A percentile compares a stretch with the other conserved stretches of the same genome.
Conservation (phyloP, 1,140 invertebrate species). For the Periplaneta americana region DNA sequence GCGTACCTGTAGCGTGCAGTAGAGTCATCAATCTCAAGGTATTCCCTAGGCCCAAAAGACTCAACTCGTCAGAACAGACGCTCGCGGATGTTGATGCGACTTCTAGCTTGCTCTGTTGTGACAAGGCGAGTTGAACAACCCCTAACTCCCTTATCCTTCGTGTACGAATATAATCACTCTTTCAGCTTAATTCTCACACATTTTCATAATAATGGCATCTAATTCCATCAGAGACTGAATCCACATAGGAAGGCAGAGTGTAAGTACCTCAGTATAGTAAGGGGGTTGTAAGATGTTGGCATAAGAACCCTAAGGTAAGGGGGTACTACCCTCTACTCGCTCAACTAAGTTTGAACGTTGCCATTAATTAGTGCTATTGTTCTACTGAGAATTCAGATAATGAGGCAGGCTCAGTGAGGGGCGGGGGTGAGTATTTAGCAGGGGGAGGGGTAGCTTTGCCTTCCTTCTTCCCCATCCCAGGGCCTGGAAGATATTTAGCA, state of each 20-base stretch:
- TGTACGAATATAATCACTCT: background rate
- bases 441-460: background rate
- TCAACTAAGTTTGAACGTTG: slow-evolving; percentile 5
- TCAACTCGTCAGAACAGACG: background rate
- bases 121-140: background rate
- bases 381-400: slow-evolving; percentile 11
- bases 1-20: no score
- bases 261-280: no score
- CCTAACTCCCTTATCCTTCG: background rate
- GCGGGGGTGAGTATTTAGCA: background rate
- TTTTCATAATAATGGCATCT: background rate
- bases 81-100: background rate
- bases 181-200: background rate
- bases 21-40: no score
- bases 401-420: background rate
- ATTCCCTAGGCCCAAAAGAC: no score
- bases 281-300: background rate
- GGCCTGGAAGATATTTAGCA: background rate
- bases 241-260: background rate
- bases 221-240: background rate
- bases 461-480: background rate
- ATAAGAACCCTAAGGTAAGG: background rate
- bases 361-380: slow-evolving; percentile 12
- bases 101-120: no score
- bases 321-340: background rate